phyloP scores from a whole-genome alignment of 2,888 invertebrate species.

The Thumatha senex region DNA sequence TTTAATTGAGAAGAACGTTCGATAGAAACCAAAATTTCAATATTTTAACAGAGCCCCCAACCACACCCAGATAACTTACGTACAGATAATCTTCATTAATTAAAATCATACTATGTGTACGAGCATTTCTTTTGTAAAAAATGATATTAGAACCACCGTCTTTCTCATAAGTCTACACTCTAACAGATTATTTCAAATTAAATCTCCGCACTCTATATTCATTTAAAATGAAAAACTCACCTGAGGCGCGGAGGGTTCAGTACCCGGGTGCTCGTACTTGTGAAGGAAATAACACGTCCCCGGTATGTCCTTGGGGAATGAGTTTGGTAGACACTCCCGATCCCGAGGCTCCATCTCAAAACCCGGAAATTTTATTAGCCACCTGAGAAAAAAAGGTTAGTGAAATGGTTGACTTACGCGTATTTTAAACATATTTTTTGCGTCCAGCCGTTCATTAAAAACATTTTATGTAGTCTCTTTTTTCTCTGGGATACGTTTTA shows the following conservation, averaged over 20 bases:
- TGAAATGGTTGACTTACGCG: constrained; percentile 11
- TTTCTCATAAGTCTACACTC: background rate
- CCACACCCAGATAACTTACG: too few relatives aligned
- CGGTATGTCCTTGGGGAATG: constrained; percentile 89
- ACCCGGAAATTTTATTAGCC: constrained; percentile 89
- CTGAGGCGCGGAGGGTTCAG: constrained; percentile 84
- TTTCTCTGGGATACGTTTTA: too few relatives aligned
- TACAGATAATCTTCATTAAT: too few relatives aligned
- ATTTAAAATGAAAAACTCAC: constrained; percentile 46
- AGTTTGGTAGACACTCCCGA: constrained; percentile 91
- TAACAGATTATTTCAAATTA: background rate
- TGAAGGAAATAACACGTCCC: constrained; percentile 95
- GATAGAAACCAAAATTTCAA: too few relatives aligned
- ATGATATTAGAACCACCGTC: too few relatives aligned
- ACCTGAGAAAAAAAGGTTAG: constrained; percentile 75
- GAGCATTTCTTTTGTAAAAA: too few relatives aligned
- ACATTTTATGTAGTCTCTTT: too few relatives aligned
- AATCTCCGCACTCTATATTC: background rate
- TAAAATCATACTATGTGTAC: too few relatives aligned
- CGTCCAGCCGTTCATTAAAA: too few relatives aligned
- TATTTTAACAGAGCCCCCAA: too few relatives aligned
- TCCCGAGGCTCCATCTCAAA: constrained; percentile 91
- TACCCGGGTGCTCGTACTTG: constrained; percentile 88
- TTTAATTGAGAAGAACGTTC: too few relatives aligned
- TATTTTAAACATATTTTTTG: background rate